Conservation (phyloP, 2,797 vertebrate genomes). For the Pitangus sulphuratus region DNA sequence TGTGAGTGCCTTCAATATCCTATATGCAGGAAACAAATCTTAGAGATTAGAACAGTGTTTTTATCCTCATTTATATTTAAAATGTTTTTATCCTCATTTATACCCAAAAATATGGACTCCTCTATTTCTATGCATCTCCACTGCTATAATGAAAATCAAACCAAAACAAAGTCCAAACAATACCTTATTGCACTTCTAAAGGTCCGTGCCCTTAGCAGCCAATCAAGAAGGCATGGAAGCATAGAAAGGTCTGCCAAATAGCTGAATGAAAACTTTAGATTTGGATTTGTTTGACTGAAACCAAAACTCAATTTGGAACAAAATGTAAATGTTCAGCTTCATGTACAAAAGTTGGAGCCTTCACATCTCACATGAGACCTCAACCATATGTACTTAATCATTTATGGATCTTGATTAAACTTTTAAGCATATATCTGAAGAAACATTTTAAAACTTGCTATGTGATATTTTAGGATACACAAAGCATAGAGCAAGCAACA, state of each 20-base stretch:
- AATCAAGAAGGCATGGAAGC: constrained; percentile 26
- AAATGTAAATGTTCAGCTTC: constrained; percentile 48
- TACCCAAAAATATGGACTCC: not conserved
- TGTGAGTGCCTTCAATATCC: not conserved
- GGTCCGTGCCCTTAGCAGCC: constrained; percentile 12
- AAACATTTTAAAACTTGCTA: not conserved
- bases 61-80: not conserved
- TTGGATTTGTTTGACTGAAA: constrained; percentile 51
- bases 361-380: constrained; percentile 13
- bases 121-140: not conserved
- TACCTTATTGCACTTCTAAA: not conserved
- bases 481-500: not conserved
- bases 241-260: constrained; percentile 13
- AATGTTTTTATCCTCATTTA: not conserved
- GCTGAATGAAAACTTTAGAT: constrained; percentile 31
- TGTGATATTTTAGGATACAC: not conserved
- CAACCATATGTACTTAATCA: constrained; percentile 24
- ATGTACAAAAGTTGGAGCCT: constrained; percentile 22
- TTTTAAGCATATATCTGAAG: not conserved
- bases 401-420: constrained; percentile 11
- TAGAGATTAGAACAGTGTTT: not conserved
- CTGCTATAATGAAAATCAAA: not conserved
- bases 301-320: constrained; percentile 36
- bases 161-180: not conserved
- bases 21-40: not conserved